Percentiles rank a stretch among this genome's conserved stretches.
These are phyloP conservation scores for Ictalurus punctatus DNA, from an alignment of 2,113 vertebrate genomes.

Conservation along the genomic window DNA sequence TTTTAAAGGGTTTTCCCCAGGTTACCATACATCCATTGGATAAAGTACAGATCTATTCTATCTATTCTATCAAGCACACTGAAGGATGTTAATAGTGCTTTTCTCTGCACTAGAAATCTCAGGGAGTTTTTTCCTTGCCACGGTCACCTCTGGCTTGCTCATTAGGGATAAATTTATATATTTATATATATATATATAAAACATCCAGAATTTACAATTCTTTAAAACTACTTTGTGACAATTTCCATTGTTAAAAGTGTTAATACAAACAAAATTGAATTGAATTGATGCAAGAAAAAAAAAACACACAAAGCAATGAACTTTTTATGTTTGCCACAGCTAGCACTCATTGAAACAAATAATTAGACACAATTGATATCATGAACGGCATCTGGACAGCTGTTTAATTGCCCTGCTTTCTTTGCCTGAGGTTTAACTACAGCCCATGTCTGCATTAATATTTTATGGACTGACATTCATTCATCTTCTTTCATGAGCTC, in stretches of 20 bases:
- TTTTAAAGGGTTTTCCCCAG: neutral
- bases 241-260: neutral
- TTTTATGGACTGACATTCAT: constrained; percentile 39
- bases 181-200: neutral
- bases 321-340: constrained; percentile 20
- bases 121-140: neutral
- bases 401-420: constrained; percentile 38
- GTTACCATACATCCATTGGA: neutral
- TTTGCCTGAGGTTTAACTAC: constrained; percentile 20
- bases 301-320: constrained; percentile 6
- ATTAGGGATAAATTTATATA: neutral
- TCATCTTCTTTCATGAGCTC: constrained; percentile 18
- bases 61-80: neutral
- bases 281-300: neutral
- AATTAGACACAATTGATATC: constrained; percentile 25
- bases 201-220: neutral
- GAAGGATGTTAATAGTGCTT: constrained; percentile 23
- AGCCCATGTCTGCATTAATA: constrained; percentile 31
- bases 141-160: neutral
- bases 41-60: constrained; percentile 12
- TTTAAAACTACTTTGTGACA: neutral
- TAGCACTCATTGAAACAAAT: constrained; percentile 32
- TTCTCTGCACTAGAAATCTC: neutral
- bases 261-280: neutral
- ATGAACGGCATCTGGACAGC: constrained; percentile 11